Percentiles rank a stretch among this genome's conserved stretches.
These are phyloP conservation scores for Seriola rivoliana DNA, from an alignment of 2,113 vertebrate species.

Conservation along the genomic window DNA sequence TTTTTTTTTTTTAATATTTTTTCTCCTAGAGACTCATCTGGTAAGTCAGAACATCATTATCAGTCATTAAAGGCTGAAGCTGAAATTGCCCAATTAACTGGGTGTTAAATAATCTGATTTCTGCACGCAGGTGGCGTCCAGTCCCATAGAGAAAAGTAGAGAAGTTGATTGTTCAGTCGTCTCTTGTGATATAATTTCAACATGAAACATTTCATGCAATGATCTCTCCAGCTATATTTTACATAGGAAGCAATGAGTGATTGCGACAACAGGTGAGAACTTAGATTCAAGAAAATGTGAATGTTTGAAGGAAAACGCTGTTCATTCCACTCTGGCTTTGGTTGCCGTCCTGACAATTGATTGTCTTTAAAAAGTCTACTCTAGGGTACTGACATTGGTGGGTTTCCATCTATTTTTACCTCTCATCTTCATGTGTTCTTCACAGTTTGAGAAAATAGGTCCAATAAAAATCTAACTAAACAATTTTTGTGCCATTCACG, in stretches of 20 bases:
- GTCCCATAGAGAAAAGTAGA: constrained; percentile 3
- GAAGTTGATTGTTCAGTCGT: constrained; percentile 15
- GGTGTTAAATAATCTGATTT: constrained; percentile 42
- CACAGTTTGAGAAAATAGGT: not conserved
- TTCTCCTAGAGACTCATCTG: constrained; percentile 19
- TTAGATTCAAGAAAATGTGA: not conserved
- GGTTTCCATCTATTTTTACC: not conserved
- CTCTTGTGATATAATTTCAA: not conserved
- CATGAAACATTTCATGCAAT: not conserved
- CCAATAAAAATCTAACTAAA: not conserved
- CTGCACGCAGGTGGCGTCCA: constrained; percentile 32
- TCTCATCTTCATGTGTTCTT: not conserved
- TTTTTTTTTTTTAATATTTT: no score
- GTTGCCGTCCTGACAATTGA: not conserved
- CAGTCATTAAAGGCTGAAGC: constrained; percentile 11
- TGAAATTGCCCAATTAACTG: constrained; percentile 2
- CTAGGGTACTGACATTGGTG: not conserved
- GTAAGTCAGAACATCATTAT: constrained; percentile 7
- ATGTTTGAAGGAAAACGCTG: not conserved
- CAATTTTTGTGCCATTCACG: not conserved
- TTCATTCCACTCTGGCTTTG: not conserved
- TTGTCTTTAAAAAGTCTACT: not conserved
- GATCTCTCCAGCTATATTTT: not conserved
- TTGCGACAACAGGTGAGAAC: not conserved
- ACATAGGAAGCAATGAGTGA: not conserved